phyloP scores from a whole-genome alignment of 92 coral and sea anemone species.

The Palythoa heliodiscus region DNA sequence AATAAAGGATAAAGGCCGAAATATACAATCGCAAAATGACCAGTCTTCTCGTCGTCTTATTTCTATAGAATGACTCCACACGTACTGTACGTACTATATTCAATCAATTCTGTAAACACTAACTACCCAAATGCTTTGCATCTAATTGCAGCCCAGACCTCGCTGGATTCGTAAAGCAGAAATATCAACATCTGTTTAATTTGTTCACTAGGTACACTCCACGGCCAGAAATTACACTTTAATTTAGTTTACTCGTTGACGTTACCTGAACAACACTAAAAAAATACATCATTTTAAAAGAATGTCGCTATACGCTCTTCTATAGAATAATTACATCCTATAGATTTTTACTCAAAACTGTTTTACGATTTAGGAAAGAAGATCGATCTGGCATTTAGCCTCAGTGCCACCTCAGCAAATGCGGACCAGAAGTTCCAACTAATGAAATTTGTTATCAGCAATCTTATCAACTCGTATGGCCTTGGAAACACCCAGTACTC shows the following conservation, averaged over 20 bases:
- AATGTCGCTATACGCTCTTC: background rate
- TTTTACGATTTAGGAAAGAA: background rate
- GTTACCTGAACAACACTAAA: background rate
- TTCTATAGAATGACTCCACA: too few relatives aligned
- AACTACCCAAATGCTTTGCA: too few relatives aligned
- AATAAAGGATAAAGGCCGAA: background rate
- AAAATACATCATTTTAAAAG: background rate
- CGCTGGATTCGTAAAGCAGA: too few relatives aligned
- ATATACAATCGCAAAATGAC: background rate
- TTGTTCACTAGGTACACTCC: too few relatives aligned
- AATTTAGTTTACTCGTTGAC: too few relatives aligned
- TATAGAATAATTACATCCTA: background rate
- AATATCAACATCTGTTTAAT: too few relatives aligned
- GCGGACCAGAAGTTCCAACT: background rate
- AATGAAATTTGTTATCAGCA: background rate
- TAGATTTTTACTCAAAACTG: background rate
- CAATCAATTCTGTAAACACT: too few relatives aligned
- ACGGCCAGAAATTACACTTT: too few relatives aligned
- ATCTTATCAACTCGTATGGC: background rate
- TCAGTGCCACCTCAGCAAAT: conserved; percentile 13
- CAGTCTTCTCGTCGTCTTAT: too few relatives aligned
- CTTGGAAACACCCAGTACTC: conserved; percentile 32
- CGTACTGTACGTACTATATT: too few relatives aligned
- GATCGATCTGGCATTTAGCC: conserved; percentile 19
- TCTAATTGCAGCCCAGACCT: too few relatives aligned